A percentile compares a stretch with the other conserved stretches of the same genome.
Conservation (phyloP, 1,140 invertebrate species). For the Monochamus saltuarius region DNA sequence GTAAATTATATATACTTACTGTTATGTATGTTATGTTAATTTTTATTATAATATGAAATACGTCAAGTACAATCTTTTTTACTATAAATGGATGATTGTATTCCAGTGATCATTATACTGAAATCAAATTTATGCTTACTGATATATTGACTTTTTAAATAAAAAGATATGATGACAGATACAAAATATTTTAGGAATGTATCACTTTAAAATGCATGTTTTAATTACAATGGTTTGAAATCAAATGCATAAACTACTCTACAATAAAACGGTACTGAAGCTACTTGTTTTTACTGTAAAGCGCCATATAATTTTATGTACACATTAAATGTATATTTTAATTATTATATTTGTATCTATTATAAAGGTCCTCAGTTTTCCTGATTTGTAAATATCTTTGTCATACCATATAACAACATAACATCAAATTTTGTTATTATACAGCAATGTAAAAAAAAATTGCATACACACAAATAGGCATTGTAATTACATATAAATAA, state of each 20-base stretch:
- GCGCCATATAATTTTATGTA: slow-evolving; percentile 48
- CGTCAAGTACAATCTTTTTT: slow-evolving; percentile 21
- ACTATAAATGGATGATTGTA: slow-evolving; percentile 34
- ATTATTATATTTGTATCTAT: slow-evolving; percentile 30
- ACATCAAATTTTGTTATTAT: slow-evolving; percentile 12
- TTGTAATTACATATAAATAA: slow-evolving; percentile 22
- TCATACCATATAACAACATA: slow-evolving; percentile 9
- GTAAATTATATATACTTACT: no score
- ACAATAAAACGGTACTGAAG: slow-evolving; percentile 44
- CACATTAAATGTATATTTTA: slow-evolving; percentile 40
- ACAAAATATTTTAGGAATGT: slow-evolving; percentile 38
- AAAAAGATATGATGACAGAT: slow-evolving; percentile 20
- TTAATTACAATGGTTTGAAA: slow-evolving; percentile 30
- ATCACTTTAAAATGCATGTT: slow-evolving; percentile 40
- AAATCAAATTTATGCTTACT: slow-evolving; percentile 21
- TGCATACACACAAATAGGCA: slow-evolving; percentile 23
- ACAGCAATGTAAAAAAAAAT: slow-evolving; percentile 21
- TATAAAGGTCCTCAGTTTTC: slow-evolving; percentile 32
- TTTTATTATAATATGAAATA: slow-evolving; percentile 1
- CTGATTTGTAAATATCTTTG: slow-evolving; percentile 30
- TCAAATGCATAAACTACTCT: slow-evolving; percentile 32
- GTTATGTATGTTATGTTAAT: slow-evolving; percentile 17
- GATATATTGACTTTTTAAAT: slow-evolving; percentile 6
- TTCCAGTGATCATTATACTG: slow-evolving; percentile 13
- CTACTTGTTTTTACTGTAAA: slow-evolving; percentile 41